Percentiles rank a stretch among this genome's conserved stretches.
These are phyloP conservation scores for Hypena proboscidalis DNA, from an alignment of 2,888 invertebrate genomes.

Conservation along the genomic window DNA sequence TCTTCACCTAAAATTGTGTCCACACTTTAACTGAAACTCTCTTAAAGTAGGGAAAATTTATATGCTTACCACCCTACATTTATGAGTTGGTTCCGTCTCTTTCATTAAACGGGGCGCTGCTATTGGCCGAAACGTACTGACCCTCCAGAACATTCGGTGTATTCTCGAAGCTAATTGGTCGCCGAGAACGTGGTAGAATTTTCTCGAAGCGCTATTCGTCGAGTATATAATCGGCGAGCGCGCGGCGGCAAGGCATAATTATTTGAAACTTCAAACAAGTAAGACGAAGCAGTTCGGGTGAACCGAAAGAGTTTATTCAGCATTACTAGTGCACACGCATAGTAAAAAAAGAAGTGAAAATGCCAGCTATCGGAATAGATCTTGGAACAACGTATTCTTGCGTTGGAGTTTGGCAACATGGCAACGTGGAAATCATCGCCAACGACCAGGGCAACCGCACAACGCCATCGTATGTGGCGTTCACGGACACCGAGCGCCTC, in stretches of 20 bases:
- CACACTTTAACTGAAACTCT: slow-evolving; percentile 11
- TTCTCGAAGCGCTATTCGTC: slow-evolving; percentile 60
- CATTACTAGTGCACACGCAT: no score
- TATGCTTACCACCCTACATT: slow-evolving; percentile 21
- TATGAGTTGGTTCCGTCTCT: slow-evolving; percentile 19
- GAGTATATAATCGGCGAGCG: slow-evolving; percentile 56
- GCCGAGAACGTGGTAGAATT: slow-evolving; percentile 49
- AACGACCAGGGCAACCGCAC: no score
- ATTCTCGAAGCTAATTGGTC: slow-evolving; percentile 52
- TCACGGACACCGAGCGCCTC: no score
- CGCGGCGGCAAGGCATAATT: slow-evolving; percentile 63
- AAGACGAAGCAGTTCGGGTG: slow-evolving; percentile 57
- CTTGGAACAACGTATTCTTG: no score
- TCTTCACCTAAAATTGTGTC: no score
- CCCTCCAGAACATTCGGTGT: slow-evolving; percentile 56
- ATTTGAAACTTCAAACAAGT: slow-evolving; percentile 67
- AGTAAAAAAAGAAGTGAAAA: no score
- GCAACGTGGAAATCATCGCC: no score
- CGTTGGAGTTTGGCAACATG: no score
- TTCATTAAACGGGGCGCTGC: slow-evolving; percentile 30
- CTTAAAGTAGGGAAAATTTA: slow-evolving; percentile 24
- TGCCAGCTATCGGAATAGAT: no score
- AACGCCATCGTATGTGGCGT: no score
- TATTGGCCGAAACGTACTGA: slow-evolving; percentile 48
- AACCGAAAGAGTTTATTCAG: slow-evolving; percentile 56